Base-by-base conservation (phyloP, 2,888 invertebrate genomes). In the Leuctra nigra region DNA sequence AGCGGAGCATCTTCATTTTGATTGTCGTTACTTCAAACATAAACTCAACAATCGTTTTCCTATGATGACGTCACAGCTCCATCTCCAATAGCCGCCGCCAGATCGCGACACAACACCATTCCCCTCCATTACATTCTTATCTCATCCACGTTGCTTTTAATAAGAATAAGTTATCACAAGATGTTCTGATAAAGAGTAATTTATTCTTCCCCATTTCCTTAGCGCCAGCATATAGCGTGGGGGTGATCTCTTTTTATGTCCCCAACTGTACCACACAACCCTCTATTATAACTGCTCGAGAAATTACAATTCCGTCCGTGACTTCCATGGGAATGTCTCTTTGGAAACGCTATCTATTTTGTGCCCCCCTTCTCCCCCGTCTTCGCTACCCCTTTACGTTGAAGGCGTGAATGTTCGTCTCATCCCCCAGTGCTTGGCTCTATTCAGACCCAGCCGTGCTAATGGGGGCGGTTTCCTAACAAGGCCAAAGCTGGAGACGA, bases 221-320 rank as follows among this genome's bases (percentile, higher is more conserved):
- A 6, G 44, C 23, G 44, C 23, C 16, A 7, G 39, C 36, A 3
- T 4, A 20, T 11, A 41, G n/a, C 38, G 14, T 20, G 23, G 23
- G 6, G 46, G 46, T 22, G 46, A 48, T 48, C 48, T 14, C 7
- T 50, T 50, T 35, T 35, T 33, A 50, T 50, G 35, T 11, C 50
- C 16, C 6, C 22, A 20, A 16, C 48, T 24, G 2, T 29, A 14
- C 29, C 50, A 23, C 33, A 22, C 13, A 11, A 7, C 35, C n/a
- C 11, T 22, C 50, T 33, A 50, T 33, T 33, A 35, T 50, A 33
- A 50, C 50, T 35, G 50, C 22, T 50, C 35, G 35, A 50, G 50
- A 50, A 50, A 50, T 50, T 50, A 50, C 50, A 50, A 50, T 50
- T 50, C 33, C 20, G 33, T 50, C 50, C 50, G 35, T 35, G 50